phyloP scores from a whole-genome alignment of 2,888 invertebrate species.

The Callyntrura sp. region DNA sequence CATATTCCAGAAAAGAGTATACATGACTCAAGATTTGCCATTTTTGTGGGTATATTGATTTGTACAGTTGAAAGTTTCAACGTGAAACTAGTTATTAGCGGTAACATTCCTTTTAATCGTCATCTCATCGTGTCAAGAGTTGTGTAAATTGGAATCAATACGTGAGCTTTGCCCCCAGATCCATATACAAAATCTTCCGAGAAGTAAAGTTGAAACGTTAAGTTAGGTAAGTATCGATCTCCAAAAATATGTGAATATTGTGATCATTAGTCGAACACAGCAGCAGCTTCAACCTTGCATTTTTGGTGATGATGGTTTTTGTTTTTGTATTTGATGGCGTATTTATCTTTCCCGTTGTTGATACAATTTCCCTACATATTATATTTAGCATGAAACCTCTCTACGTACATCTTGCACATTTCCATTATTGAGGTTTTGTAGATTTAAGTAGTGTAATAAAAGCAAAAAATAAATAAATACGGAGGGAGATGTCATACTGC shows the following conservation, averaged over 20 bases:
- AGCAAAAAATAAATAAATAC: not conserved
- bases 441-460: not conserved
- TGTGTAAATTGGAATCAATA: not conserved
- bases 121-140: not conserved
- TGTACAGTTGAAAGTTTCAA: too few relatives aligned
- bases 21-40: not conserved
- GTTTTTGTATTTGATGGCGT: not conserved
- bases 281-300: not conserved
- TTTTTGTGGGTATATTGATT: slow-evolving; percentile 12
- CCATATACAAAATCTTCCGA: not conserved
- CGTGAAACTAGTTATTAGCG: not conserved
- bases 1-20: not conserved
- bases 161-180: not conserved
- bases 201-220: not conserved
- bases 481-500: not conserved
- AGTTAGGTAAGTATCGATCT: slow-evolving; percentile 14
- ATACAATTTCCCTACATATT: too few relatives aligned
- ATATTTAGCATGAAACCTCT: not conserved
- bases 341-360: not conserved
- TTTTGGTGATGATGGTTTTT: not conserved
- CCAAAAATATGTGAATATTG: not conserved
- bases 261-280: not conserved
- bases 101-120: not conserved
- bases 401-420: not conserved
- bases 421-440: not conserved